A percentile compares a stretch with the other conserved stretches of the same genome.
phyloP scores from a whole-genome alignment of 2,888 invertebrate species.

The Listrodromus nycthemerus region DNA sequence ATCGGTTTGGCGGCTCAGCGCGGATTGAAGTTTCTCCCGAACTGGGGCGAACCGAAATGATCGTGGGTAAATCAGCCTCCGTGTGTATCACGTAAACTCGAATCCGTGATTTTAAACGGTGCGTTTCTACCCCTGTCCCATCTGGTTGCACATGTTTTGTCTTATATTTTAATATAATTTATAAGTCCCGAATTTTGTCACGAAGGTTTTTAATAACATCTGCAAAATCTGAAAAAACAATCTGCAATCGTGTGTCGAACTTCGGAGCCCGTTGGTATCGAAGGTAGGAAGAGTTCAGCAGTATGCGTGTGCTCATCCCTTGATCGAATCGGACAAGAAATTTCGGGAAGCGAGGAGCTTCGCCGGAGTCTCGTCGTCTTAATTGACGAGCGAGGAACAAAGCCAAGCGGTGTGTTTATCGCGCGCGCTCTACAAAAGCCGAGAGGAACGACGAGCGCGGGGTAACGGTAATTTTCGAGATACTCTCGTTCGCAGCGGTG shows the following conservation, averaged over 20 bases:
- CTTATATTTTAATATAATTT: too few relatives aligned
- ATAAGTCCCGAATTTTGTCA: too few relatives aligned
- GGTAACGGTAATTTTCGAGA: conserved; percentile 43
- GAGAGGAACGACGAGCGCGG: not conserved
- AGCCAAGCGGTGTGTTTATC: not conserved
- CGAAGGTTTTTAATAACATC: too few relatives aligned
- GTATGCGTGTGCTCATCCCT: too few relatives aligned
- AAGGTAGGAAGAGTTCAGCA: too few relatives aligned
- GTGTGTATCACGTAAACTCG: conserved; percentile 1
- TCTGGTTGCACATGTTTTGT: not conserved
- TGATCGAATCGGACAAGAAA: not conserved
- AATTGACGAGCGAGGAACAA: conserved; percentile 1
- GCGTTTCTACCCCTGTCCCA: not conserved
- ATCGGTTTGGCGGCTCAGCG: conserved; percentile 57
- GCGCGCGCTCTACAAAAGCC: not conserved
- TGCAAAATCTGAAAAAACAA: too few relatives aligned
- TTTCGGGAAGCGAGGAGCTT: not conserved
- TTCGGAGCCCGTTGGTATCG: too few relatives aligned
- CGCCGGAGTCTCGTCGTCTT: not conserved
- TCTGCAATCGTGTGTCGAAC: too few relatives aligned
- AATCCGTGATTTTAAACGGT: conserved; percentile 26
- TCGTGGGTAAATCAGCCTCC: conserved; percentile 34
- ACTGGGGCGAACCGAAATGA: conserved; percentile 39
- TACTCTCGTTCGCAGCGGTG: conserved; percentile 12
- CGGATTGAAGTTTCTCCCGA: conserved; percentile 43